Base-by-base conservation (phyloP, 2,797 vertebrate genomes). In the Iguana delicatissima region DNA sequence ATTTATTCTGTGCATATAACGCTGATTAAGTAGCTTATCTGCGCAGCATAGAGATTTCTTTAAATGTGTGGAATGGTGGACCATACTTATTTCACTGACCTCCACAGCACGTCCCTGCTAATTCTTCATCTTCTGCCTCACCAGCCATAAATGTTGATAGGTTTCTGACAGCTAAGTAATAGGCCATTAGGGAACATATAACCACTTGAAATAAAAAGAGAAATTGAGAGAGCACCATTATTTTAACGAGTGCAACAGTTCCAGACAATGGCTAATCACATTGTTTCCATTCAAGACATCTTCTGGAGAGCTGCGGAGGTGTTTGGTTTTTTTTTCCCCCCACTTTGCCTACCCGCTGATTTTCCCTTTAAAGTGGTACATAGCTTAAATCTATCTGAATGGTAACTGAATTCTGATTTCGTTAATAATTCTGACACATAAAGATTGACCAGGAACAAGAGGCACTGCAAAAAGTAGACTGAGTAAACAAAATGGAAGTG, bases 251-350 rank as follows among this genome's bases (percentile, higher is more conserved):
- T 80, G 24, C 46, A 80, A 18, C 79, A 13, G 5, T 80, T 13
- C 79, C 79, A 80, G 79, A 55, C 79, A 80, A 80, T 55, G 50
- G 50, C 79, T 52, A 80, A 80, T 80, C 79, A 80, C 38, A 55
- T 52, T 55, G 46, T 80, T 80, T 55, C 79, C 46, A 50, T 80
- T 50, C 29, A 29, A 80, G 79, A 14, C 29, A 16, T 29, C 50
- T 14, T 46, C 46, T 50, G 12, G 26, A 32, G 50, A 55, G 26
- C 5, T 80, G 42, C 35, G 1, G 76, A 79, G 42, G 42, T 46
- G 22, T 26, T 26, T n/a, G 72, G n/a, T 10, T 35, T 14, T 73
- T 35, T 35, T 72, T 12, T 46, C 2, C 24, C 38, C 32, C 14
- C n/a, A 13, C n/a, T 73, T 73, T 18, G 74, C 14, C 22, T 42